Percentiles rank a stretch among this genome's conserved stretches.
Conservation (phyloP, 1,140 invertebrate species). For the Formica exsecta region DNA sequence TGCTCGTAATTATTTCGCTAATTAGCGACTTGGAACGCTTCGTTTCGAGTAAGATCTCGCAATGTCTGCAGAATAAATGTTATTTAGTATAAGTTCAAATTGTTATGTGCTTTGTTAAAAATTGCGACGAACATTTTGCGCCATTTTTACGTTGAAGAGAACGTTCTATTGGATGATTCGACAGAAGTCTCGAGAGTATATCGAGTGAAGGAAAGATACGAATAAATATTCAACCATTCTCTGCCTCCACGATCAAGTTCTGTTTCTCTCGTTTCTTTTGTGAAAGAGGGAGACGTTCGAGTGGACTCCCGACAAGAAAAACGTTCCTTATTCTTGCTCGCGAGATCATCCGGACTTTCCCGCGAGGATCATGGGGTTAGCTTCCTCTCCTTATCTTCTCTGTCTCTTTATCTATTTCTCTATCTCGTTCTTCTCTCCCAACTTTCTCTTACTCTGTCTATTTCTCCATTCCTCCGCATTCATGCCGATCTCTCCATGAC, state of each 20-base stretch:
- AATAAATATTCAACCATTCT: conserved; percentile 72
- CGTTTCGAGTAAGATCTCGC: neutral
- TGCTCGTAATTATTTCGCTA: conserved; percentile 24
- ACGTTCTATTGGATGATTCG: conserved; percentile 27
- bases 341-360: conserved; percentile 32
- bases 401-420: neutral
- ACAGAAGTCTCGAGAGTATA: conserved; percentile 54
- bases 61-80: neutral
- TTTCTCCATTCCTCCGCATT: conserved; percentile 16
- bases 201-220: conserved; percentile 62
- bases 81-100: too few relatives aligned
- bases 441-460: conserved; percentile 3
- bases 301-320: conserved; percentile 63
- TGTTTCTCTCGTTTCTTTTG: conserved; percentile 33
- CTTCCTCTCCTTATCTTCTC: neutral
- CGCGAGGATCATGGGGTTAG: conserved; percentile 59
- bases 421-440: neutral
- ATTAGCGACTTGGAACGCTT: neutral
- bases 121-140: conserved; percentile 6
- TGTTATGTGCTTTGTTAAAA: neutral
- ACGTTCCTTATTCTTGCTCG: conserved; percentile 60
- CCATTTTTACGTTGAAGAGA: conserved; percentile 26
- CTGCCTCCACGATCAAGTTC: neutral
- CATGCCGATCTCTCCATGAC: conserved; percentile 39
- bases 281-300: conserved; percentile 37